Evolutionary conservation across 2,113 vertebrate species (phyloP), one percentile per base, ranked within the genome.

Genomic region (Gobius niger): DNA sequence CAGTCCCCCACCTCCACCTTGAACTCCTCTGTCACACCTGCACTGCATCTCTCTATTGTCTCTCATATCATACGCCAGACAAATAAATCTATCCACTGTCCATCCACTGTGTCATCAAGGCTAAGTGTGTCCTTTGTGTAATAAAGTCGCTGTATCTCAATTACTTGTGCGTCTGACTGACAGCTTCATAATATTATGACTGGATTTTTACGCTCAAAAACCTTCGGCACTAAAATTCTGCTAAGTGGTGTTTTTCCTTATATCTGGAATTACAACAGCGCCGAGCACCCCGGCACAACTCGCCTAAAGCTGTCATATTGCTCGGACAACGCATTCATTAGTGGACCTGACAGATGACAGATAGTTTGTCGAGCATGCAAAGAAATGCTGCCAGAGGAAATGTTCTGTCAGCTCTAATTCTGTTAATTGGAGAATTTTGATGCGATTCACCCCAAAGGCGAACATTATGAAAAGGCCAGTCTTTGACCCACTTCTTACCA

Each of bases 221-320:
- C 34, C 73, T 68, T 19, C n/a, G 18, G 54, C 13, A 16, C 76
- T 77, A 65, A 68, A 73, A 77, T 16, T 2, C 7, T 9, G 62
- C 75, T 91, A 89, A 89, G 86, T 88, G 82, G 68, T 16, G 46
- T 81, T 81, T 73, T 67, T 40, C 66, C 70, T 76, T 72, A 60
- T 42, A 42, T 64, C 63, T 60, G 66, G 50, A 75, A 67, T 68
- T 67, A 65, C 71, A 75, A 64, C n/a, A 62, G 34, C 13, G 53
- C 47, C 44, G 16, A 67, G 67, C 66, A 66, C 71, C 52, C 64
- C 75, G 66, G 82, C 73, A 84, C 79, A 86, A 85, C 75, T 82
- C n/a, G 78, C 74, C 83, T 16, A 4, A 16, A 85, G 77, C 68
- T 76, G 66, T 85, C 75, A 75, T 44, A 73, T 56, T 65, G 68